Evolutionary conservation across 2,888 invertebrate species (phyloP), one percentile per base, ranked within the genome.

Genomic region (Sesia apiformis): DNA sequence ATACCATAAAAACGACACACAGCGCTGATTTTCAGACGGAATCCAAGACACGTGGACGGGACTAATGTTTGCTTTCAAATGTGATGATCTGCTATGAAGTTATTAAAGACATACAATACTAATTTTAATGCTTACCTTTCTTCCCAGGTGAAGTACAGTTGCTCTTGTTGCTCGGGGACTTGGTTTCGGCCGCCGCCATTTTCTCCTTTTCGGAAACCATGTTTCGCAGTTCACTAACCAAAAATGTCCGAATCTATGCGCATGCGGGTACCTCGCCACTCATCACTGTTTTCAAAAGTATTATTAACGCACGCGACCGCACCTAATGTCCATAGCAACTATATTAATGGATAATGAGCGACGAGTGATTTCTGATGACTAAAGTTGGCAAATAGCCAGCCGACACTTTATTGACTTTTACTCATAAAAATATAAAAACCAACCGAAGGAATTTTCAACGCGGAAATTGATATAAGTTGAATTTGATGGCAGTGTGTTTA

Each of bases 131-230:
- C 23, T 23, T 83, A 90, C 90, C 90, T 88, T 90, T 90, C 69
- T 90, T 90, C 60, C 83, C 88, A 23, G 89, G 90, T 57, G 90
- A 88, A 55, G 88, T 80, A 73, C 84, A 84, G 78, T 89, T 89
- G 72, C 80, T 83, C 77, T 80, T 85, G 73, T 84, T 85, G 55
- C 84, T 82, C 50, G 88, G 86, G 60, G 89, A 88, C 72, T 88
- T 88, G 62, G 79, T 66, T 62, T 86, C 87, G 58, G 83, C 79
- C 55, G 84, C 78, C 59, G 87, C 88, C 88, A 89, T 89, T 72
- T 87, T 88, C 76, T 82, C 86, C 70, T 88, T 88, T 69, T 87
- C 88, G 61, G 86, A 78, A 68, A 81, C 82, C 88, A 89, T 88
- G 66, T 57, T 74, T 70, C 72, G 72, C 67, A 66, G 67, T 61